Conservation (phyloP, 2,888 invertebrate genomes). For the Macaria liturata region DNA sequence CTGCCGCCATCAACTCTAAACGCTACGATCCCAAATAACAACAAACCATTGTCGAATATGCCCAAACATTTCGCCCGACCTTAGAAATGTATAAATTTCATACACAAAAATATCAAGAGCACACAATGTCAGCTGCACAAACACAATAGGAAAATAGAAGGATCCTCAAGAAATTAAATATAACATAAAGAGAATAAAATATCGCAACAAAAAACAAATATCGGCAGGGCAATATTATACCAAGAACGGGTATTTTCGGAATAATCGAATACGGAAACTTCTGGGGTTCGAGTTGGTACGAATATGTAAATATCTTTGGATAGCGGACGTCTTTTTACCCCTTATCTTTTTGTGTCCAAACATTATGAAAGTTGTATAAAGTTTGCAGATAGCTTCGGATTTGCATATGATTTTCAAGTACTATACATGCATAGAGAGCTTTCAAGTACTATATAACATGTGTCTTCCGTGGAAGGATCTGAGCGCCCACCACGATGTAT, state of each 20-base stretch:
- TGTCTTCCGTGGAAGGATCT: too few relatives aligned
- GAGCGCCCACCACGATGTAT: too few relatives aligned
- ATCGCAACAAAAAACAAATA: constrained; percentile 58
- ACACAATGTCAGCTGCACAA: constrained; percentile 38
- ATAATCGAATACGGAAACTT: constrained; percentile 61
- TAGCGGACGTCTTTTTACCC: constrained; percentile 40
- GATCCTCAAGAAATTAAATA: constrained; percentile 47
- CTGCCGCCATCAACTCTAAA: neutral
- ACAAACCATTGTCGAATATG: constrained; percentile 2
- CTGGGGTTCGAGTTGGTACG: constrained; percentile 29
- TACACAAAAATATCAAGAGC: constrained; percentile 25
- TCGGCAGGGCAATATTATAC: constrained; percentile 55
- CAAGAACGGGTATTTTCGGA: constrained; percentile 50
- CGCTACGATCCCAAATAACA: neutral
- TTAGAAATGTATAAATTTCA: constrained; percentile 20
- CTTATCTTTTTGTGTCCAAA: constrained; percentile 5
- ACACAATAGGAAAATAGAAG: constrained; percentile 32
- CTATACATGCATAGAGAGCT: too few relatives aligned
- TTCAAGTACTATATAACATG: too few relatives aligned
- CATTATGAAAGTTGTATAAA: constrained; percentile 2
- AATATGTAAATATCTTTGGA: constrained; percentile 60
- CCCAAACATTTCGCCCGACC: constrained; percentile 14
- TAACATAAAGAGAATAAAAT: constrained; percentile 55
- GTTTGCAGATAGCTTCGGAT: neutral
- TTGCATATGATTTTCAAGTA: too few relatives aligned